Percentiles rank a stretch among this genome's conserved stretches.
phyloP scores from a whole-genome alignment of 2,113 vertebrate species.

The Oxygymnocypris stewartii region DNA sequence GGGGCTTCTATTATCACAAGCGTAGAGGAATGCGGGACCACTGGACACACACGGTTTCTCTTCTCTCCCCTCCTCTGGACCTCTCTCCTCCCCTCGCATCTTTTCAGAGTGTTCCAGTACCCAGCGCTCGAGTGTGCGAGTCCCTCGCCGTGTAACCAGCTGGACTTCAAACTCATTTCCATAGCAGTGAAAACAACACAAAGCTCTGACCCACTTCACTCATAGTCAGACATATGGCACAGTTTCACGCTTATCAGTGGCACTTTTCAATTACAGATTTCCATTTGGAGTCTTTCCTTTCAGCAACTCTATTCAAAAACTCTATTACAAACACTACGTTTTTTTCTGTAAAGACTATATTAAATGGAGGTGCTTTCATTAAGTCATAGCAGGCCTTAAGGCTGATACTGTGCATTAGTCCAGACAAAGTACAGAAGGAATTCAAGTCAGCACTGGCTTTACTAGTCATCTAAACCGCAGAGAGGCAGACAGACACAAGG shows the following conservation, averaged over 20 bases:
- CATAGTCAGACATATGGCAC: constrained; percentile 38
- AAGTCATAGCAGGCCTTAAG: constrained; percentile 31
- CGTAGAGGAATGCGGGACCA: constrained; percentile 35
- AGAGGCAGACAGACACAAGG: constrained; percentile 3
- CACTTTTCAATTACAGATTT: constrained; percentile 32
- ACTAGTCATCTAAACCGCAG: constrained; percentile 39
- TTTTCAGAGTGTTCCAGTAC: constrained; percentile 13
- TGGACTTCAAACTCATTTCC: constrained; percentile 49
- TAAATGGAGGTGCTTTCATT: constrained; percentile 33
- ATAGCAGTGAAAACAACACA: constrained; percentile 45
- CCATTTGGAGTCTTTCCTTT: constrained; percentile 31
- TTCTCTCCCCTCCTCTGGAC: constrained; percentile 21
- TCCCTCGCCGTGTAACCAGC: constrained; percentile 32
- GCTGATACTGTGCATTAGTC: background rate
- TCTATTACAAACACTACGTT: constrained; percentile 26
- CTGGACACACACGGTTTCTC: constrained; percentile 32
- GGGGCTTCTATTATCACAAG: constrained; percentile 47
- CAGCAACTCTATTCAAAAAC: constrained; percentile 35
- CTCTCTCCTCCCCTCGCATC: constrained; percentile 17
- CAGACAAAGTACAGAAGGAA: background rate
- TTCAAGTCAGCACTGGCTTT: constrained; percentile 14
- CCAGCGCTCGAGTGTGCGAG: constrained; percentile 17
- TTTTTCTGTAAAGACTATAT: constrained; percentile 15
- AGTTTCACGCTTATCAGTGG: constrained; percentile 40
- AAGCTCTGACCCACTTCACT: constrained; percentile 48